Base-by-base conservation (phyloP, 30 jellyfish, hydroid and myxozoan genomes). In the Pseudorhiza aurosa region DNA sequence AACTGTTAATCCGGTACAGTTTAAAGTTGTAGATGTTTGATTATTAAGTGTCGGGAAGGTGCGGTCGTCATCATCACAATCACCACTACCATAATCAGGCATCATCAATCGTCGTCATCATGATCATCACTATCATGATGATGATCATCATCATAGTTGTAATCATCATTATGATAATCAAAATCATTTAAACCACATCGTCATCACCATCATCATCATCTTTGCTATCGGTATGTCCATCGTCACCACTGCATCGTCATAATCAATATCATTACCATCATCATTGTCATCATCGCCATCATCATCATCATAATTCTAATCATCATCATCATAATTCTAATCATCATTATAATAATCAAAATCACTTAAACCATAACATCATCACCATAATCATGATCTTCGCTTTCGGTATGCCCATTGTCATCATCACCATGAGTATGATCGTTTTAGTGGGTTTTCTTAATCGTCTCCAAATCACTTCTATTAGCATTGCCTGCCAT, bases 171-270 rank as follows among this genome's bases (percentile, higher is more conserved):
- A 39, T n/a, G 46, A 58, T 58, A 44, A 58, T 32, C 73, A 28
- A 10, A 4, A 58, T 58, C 47, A 58, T 58, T 27, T 10, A 10
- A 44, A 7, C 47, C 10, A 7, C 73, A 47, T 47, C 73, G 21
- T 58, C 47, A 58, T 5, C 47, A 58, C 24, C 76, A 62, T 62
- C 76, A 24, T 28, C 76, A 27, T 62, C 76, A 18, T 62, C 76
- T 1, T 62, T 51, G 27, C 30, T 51, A 15, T 28, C 76, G 18
- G 26, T 51, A 27, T 62, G 46, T 18, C 24, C 67, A 19, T 53
- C 67, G 14, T 53, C 67, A 53, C 24, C 67, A 53, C 24, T 36
- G 2, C 76, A 25, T 62, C 76, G 17, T 62, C 76, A 27, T 1
- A 10, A 25, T 27, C 57, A 62, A 24, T 19, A 62, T 28, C 58